Evolutionary conservation across 2,888 invertebrate genomes (phyloP).

Genomic region (Odontocolon sp.): DNA sequence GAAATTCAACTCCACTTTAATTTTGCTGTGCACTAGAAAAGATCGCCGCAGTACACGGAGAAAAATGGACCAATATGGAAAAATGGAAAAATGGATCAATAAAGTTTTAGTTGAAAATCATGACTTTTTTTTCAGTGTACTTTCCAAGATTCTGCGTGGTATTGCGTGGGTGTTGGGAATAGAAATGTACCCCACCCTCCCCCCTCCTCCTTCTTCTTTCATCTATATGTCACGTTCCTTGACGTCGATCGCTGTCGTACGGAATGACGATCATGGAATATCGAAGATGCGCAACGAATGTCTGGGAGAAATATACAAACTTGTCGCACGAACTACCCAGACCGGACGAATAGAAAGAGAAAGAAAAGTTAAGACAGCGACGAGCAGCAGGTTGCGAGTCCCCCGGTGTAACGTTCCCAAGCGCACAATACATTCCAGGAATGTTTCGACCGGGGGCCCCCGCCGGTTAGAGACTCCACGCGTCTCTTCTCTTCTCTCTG

Average conservation of each 20-base stretch:
- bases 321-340: background rate
- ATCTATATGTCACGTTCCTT: background rate
- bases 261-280: conserved; percentile 25
- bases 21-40: too few relatives aligned
- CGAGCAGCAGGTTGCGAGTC: conserved; percentile 30
- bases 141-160: too few relatives aligned
- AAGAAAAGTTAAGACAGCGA: conserved; percentile 5
- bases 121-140: too few relatives aligned
- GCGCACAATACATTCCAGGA: conserved; percentile 75
- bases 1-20: too few relatives aligned
- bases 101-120: too few relatives aligned
- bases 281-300: conserved; percentile 11
- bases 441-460: conserved; percentile 69
- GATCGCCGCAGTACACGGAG: too few relatives aligned
- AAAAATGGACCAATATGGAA: too few relatives aligned
- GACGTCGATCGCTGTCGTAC: background rate
- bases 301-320: background rate
- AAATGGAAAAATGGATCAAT: too few relatives aligned
- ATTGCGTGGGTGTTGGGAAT: too few relatives aligned
- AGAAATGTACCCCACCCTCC: background rate
- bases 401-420: conserved; percentile 58
- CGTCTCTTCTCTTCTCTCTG: conserved; percentile 26
- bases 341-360: conserved; percentile 41
- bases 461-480: conserved; percentile 59
- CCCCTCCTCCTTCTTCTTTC: background rate